phyloP scores from a whole-genome alignment of 2,113 vertebrate genomes.

The Corythaeola cristata region DNA sequence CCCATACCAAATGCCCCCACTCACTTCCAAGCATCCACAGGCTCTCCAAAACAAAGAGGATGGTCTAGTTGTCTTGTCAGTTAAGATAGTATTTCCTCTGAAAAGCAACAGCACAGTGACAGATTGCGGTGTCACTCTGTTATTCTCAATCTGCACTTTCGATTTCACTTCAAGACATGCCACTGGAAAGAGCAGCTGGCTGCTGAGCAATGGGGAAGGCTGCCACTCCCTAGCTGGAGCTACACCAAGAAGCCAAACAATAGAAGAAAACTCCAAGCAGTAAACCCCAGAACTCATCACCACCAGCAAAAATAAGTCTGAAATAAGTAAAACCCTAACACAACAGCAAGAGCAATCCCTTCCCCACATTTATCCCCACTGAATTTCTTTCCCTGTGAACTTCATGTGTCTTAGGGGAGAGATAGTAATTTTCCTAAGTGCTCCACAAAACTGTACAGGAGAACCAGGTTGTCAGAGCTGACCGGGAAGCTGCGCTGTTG shows the following conservation, averaged over 20 bases:
- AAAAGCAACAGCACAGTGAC: background rate
- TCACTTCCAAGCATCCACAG: background rate
- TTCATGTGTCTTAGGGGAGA: background rate
- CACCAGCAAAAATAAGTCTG: background rate
- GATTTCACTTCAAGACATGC: background rate
- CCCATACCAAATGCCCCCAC: background rate
- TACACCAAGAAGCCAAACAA: background rate
- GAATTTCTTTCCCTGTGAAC: background rate
- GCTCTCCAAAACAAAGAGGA: background rate
- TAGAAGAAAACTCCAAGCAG: background rate
- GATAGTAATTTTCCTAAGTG: background rate
- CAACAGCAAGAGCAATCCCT: background rate
- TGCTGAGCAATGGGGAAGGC: background rate
- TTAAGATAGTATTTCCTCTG: background rate
- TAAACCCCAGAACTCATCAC: background rate
- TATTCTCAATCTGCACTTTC: background rate
- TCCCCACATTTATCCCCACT: background rate
- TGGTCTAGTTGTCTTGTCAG: background rate
- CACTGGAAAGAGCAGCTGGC: background rate
- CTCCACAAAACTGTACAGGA: background rate
- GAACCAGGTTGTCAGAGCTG: background rate
- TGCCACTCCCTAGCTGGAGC: background rate
- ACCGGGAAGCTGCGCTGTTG: background rate
- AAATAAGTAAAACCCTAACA: background rate
- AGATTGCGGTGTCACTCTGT: background rate